Evolutionary conservation across 2,113 vertebrate genomes (phyloP), one percentile per base, ranked within the genome.

Genomic region (Xiphias gladius): DNA sequence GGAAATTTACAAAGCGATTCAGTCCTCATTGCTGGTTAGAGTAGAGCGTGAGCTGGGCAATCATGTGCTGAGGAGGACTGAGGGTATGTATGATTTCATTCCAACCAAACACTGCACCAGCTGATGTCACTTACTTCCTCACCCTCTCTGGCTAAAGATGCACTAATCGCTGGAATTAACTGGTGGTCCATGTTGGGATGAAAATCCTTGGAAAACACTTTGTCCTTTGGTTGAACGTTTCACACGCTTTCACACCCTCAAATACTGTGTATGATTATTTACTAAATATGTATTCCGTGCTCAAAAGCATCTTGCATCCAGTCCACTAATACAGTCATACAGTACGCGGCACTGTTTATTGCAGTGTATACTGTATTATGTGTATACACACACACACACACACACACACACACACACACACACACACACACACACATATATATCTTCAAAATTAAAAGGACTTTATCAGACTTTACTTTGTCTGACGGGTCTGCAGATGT

Each of bases 1-100:
- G 94, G 94, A 95, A 91, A 91, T 91, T 87, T 92, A 84, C 84
- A 88, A 92, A 91, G 90, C 90, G 79, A 93, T 92, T 93, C 90
- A 88, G 89, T 88, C 82, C 88, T 91, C 89, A 88, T 88, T 90
- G 94, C 88, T 86, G 86, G 86, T 93, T 92, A 88, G 88, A 91
- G 85, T 20, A 46, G 90, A 92, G 89, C 86, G 79, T 19, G 86
- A 46, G 76, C 90, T 55, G 88, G 80, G 87, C 87, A 92, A 93
- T 91, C 85, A 83, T 89, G 83, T 83, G 86, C 87, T 66, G 76
- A 80, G 32, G 80, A 90, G 86, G 83, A 80, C 80, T 26, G 57
- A 66, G 88, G 75, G 78, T 82, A 87, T 85, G 87, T 75, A 89
- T 83, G 87, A 87, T 92, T 90, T 89, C 71, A 90, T 90, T 92